Percentiles rank a stretch among this genome's conserved stretches.
Evolutionary conservation across 2,113 vertebrate genomes (phyloP).

Genomic region (Dicrurus megarhynchus): DNA sequence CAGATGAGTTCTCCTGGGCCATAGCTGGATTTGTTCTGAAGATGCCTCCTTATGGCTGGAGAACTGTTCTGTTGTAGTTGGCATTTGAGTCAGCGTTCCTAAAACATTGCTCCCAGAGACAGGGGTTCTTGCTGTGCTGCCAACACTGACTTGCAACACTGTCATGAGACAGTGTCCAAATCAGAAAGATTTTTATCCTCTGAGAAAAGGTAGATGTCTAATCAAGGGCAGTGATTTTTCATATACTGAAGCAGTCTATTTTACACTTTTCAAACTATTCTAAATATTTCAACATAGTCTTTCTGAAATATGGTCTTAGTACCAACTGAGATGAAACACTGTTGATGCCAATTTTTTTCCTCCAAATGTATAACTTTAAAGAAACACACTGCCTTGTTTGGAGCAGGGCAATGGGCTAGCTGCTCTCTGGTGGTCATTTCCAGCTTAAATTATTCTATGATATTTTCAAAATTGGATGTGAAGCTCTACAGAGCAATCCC

Average conservation of each 20-base stretch:
- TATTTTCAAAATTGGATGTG: neutral
- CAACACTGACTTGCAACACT: accelerated
- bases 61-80: neutral
- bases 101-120: neutral
- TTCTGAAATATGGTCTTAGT: neutral
- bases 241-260: neutral
- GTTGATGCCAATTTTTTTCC: neutral
- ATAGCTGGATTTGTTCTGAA: neutral
- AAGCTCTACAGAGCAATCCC: neutral
- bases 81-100: neutral
- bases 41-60: neutral
- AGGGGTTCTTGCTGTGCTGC: neutral
- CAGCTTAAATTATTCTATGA: neutral
- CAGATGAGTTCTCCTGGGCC: neutral
- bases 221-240: neutral
- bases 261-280: neutral
- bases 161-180: neutral
- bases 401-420: neutral
- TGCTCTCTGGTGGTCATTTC: neutral
- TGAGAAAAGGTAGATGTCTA: neutral
- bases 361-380: neutral
- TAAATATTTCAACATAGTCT: neutral
- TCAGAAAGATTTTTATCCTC: neutral
- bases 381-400: neutral
- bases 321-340: neutral